These are phyloP conservation scores for Parauchenoglanis ngamensis DNA, from an alignment of 2,797 vertebrate genomes.

Conservation along the genomic window DNA sequence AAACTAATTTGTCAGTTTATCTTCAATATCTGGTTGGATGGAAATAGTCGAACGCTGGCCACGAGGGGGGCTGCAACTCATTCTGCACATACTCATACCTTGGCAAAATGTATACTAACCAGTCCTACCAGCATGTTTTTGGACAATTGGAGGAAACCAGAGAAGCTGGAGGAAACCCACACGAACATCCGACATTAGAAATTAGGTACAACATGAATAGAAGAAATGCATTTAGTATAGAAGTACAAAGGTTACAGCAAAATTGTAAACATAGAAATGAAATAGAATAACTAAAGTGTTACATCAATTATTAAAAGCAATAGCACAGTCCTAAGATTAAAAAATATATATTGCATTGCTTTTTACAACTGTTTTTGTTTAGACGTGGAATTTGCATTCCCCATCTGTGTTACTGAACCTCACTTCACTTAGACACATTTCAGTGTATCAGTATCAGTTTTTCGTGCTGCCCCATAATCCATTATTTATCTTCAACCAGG, in stretches of 20 bases:
- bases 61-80: background rate
- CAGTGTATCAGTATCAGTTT: conserved; percentile 45
- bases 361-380: background rate
- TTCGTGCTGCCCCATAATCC: conserved; percentile 46
- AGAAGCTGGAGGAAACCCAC: background rate
- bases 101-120: background rate
- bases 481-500: conserved; percentile 65
- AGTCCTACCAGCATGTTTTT: background rate
- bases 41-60: background rate
- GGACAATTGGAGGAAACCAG: background rate
- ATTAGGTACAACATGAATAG: background rate
- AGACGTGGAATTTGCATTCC: conserved; percentile 43
- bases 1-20: background rate
- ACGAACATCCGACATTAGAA: background rate
- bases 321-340: background rate
- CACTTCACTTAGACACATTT: conserved; percentile 54
- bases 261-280: background rate
- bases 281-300: background rate
- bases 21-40: background rate
- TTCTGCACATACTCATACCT: background rate
- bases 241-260: background rate
- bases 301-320: background rate
- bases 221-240: background rate
- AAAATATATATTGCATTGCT: background rate
- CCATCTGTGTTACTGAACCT: conserved; percentile 28